These are phyloP conservation scores for Daptonema setosum DNA, from an alignment of 2,888 invertebrate genomes.

Conservation along the genomic window DNA sequence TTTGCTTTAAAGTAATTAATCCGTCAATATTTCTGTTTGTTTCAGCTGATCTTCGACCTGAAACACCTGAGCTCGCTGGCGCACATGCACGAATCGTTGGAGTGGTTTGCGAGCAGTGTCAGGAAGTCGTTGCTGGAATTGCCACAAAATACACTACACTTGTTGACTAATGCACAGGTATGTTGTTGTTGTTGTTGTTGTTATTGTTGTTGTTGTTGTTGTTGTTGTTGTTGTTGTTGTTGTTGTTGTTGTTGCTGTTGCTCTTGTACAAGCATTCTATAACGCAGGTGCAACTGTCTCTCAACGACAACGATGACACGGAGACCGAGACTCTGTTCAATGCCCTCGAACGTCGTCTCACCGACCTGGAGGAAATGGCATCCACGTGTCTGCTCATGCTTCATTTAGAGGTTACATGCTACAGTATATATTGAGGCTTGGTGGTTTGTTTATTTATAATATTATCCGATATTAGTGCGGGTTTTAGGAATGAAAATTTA, in stretches of 20 bases:
- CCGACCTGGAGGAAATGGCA: constrained; percentile 45
- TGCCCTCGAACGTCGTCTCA: constrained; percentile 18
- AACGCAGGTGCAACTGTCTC: background rate
- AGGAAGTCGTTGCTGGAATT: constrained; percentile 9
- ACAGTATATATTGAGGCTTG: constrained; percentile 32
- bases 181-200: background rate
- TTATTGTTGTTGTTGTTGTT: background rate
- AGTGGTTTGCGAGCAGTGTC: constrained; percentile 16
- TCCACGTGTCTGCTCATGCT: constrained; percentile 71
- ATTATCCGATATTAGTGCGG: no score
- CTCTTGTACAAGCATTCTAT: no score
- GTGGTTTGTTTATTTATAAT: no score
- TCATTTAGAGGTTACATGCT: constrained; percentile 54
- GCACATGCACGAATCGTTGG: constrained; percentile 72
- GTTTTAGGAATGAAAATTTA: no score
- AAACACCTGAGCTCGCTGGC: constrained; percentile 59
- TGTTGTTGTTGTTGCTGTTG: background rate
- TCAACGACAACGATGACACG: background rate
- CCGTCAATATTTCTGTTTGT: constrained; percentile 29
- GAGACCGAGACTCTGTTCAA: constrained; percentile 5
- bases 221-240: background rate
- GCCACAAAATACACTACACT: constrained; percentile 3
- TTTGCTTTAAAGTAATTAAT: background rate
- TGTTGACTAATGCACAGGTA: background rate
- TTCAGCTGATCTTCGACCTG: constrained; percentile 66